phyloP scores from a whole-genome alignment of 2,113 vertebrate genomes.

The Brachypodius melanocephalos region DNA sequence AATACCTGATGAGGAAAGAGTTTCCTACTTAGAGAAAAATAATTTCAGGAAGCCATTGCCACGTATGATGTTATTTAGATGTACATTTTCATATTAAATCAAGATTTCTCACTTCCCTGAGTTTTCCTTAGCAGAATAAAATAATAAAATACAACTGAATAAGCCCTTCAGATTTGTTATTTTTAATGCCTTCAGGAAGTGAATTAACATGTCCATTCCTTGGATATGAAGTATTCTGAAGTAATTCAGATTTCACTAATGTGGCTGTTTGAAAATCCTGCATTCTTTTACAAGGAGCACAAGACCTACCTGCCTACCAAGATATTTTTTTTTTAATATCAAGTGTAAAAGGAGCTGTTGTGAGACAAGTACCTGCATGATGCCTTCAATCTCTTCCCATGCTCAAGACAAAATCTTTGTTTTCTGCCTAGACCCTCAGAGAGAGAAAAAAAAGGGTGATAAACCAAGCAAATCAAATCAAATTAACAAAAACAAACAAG shows the following conservation, averaged over 20 bases:
- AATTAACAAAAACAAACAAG: too few relatives aligned
- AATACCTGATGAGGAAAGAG: background rate
- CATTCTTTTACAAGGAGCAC: background rate
- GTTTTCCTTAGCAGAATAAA: background rate
- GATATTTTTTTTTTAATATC: background rate
- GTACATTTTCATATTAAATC: background rate
- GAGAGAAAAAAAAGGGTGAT: background rate
- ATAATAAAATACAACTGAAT: background rate
- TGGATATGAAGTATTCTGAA: background rate
- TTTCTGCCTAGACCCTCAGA: background rate
- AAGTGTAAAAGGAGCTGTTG: background rate
- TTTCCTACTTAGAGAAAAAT: background rate
- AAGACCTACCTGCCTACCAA: background rate
- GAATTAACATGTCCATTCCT: background rate
- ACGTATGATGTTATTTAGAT: background rate
- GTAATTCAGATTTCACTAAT: background rate
- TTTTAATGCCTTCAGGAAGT: background rate
- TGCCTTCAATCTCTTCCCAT: background rate
- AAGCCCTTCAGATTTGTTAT: background rate
- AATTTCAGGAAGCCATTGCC: background rate
- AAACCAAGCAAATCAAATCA: background rate
- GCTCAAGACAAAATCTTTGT: background rate
- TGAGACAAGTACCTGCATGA: background rate
- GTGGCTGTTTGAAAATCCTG: background rate
- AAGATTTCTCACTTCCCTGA: background rate